These are phyloP conservation scores for Drosophila pachea DNA, from an alignment of 1,140 invertebrate genomes.

Conservation along the genomic window DNA sequence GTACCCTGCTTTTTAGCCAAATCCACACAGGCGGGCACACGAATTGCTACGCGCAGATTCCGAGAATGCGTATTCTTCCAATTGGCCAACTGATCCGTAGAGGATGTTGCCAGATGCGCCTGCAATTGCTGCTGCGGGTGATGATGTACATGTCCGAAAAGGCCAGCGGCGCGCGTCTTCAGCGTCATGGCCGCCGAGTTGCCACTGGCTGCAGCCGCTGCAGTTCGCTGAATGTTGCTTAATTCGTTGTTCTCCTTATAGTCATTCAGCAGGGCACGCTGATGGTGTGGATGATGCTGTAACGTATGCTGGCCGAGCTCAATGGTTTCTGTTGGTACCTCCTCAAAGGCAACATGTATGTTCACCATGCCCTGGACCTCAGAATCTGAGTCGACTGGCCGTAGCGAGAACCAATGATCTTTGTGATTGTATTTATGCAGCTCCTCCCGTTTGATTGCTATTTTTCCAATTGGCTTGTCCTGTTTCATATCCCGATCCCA, in stretches of 20 bases:
- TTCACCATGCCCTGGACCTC: constrained; percentile 93
- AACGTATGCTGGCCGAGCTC: constrained; percentile 47
- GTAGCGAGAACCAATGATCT: constrained; percentile 94
- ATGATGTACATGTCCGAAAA: constrained; percentile 56
- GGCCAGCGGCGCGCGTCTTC: constrained; percentile 49
- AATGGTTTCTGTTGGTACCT: constrained; percentile 57
- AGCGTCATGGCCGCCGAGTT: constrained; percentile 42
- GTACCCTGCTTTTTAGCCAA: constrained; percentile 92
- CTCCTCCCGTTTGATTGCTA: constrained; percentile 92
- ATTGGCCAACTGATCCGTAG: constrained; percentile 59
- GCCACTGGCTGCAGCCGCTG: constrained; percentile 13
- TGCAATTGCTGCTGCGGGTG: constrained; percentile 45
- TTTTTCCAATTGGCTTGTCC: constrained; percentile 93
- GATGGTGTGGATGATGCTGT: constrained; percentile 48
- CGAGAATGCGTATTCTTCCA: constrained; percentile 60
- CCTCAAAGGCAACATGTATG: constrained; percentile 84
- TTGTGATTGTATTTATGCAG: constrained; percentile 91
- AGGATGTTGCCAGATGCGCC: constrained; percentile 44
- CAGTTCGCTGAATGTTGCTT: constrained; percentile 64
- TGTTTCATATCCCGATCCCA: constrained; percentile 91
- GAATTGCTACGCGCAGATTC: constrained; percentile 79
- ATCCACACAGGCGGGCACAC: constrained; percentile 91
- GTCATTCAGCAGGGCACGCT: constrained; percentile 68
- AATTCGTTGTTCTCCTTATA: constrained; percentile 78
- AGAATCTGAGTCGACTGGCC: constrained; percentile 90